A percentile compares a stretch with the other conserved stretches of the same genome.
These are phyloP conservation scores for Lasioglossum malachurum DNA, from an alignment of 2,888 invertebrate species.

Conservation along the genomic window DNA sequence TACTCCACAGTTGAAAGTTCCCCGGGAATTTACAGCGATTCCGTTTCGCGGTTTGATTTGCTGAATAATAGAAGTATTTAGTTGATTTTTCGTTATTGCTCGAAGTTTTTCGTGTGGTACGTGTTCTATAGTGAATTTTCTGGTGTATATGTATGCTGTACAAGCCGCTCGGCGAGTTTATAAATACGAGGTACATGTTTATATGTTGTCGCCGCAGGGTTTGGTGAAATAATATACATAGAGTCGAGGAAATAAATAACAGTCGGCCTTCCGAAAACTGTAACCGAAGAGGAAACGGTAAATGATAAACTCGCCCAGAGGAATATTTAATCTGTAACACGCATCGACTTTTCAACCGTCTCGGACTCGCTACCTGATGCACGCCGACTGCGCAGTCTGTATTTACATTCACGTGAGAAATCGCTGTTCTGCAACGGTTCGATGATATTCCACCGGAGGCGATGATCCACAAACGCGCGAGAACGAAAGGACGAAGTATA, in stretches of 20 bases:
- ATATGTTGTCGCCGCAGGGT: background rate
- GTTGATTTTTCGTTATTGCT: background rate
- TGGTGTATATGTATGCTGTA: background rate
- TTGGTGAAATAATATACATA: background rate
- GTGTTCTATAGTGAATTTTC: background rate
- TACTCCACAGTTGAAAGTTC: background rate
- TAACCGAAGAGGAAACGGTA: background rate
- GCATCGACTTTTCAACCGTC: background rate
- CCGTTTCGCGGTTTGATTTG: background rate
- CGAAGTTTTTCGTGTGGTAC: background rate
- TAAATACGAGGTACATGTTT: background rate
- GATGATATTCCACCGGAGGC: background rate
- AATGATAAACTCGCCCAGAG: background rate
- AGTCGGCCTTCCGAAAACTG: background rate
- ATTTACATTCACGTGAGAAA: conserved; percentile 7
- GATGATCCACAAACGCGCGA: background rate
- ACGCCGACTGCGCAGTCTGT: background rate
- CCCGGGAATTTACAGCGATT: background rate
- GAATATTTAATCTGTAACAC: conserved; percentile 2
- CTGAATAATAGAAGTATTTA: background rate
- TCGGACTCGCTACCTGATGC: background rate
- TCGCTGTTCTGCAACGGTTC: background rate
- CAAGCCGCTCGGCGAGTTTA: background rate
- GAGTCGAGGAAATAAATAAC: background rate
- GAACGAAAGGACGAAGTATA: background rate